Conservation (phyloP, 2,888 invertebrate genomes). For the Sinohyriopsis cumingii region DNA sequence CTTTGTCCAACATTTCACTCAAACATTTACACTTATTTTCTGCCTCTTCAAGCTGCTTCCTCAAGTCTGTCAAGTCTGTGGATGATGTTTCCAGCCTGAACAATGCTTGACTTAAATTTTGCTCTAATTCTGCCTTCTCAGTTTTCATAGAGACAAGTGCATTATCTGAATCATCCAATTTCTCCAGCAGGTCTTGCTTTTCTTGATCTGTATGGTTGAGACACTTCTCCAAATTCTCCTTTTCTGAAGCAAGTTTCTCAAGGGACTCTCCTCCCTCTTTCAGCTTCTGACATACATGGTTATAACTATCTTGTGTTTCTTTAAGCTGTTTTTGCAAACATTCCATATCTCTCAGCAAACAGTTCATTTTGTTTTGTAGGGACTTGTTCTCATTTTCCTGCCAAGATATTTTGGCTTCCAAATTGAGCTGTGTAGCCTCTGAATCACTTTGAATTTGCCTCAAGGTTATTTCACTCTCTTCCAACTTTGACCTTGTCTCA, state of each 20-base stretch:
- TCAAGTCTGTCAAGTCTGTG: conserved; percentile 7
- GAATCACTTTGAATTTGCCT: conserved; percentile 2
- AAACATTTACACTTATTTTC: conserved; percentile 10
- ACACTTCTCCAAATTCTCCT: conserved; percentile 15
- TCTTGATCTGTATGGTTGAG: conserved; percentile 13
- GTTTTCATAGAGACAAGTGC: background rate
- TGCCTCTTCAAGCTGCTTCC: conserved; percentile 14
- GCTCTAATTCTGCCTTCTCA: conserved; percentile 10
- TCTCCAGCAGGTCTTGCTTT: conserved; percentile 15
- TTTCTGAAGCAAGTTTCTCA: conserved; percentile 1
- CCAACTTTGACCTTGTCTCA: background rate
- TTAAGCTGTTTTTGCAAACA: too few species aligned
- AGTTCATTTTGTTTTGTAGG: conserved; percentile 3
- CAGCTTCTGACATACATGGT: background rate
- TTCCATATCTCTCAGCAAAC: conserved; percentile 2
- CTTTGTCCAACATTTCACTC: conserved; percentile 12
- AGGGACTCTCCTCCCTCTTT: background rate
- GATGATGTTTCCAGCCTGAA: background rate
- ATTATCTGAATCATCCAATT: conserved; percentile 9
- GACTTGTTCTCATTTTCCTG: background rate
- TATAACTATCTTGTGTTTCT: background rate
- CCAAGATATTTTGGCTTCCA: background rate
- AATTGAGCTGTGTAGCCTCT: too few species aligned
- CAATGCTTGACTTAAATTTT: background rate
- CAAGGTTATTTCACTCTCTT: conserved; percentile 2